These are phyloP conservation scores for Sitodiplosis mosellana DNA, from an alignment of 1,140 invertebrate species.

Conservation along the genomic window DNA sequence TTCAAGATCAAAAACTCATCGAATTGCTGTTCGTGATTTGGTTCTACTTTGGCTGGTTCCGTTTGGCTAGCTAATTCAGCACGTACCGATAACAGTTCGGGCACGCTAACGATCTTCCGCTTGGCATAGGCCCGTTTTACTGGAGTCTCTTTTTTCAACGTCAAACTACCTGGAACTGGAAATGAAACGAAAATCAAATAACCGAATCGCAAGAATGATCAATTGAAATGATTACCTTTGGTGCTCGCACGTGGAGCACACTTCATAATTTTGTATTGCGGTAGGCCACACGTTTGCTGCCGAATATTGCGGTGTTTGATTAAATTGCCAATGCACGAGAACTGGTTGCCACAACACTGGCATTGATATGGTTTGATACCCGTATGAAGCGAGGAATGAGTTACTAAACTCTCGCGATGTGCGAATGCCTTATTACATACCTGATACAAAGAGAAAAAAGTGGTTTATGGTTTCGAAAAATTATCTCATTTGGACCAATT, in stretches of 20 bases:
- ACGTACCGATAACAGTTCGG: not conserved
- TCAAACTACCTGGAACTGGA: not conserved
- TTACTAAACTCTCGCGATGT: slow-evolving; percentile 28
- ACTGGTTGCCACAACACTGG: slow-evolving; percentile 21
- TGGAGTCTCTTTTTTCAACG: not conserved
- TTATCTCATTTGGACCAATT: not conserved
- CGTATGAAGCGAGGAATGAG: slow-evolving; percentile 31
- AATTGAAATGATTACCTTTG: no score
- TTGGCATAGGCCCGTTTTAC: not conserved
- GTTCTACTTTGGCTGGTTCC: not conserved
- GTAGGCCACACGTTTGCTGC: slow-evolving; percentile 23
- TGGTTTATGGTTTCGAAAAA: not conserved
- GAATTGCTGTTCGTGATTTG: not conserved
- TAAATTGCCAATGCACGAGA: slow-evolving; percentile 26
- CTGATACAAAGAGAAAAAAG: slow-evolving; percentile 5
- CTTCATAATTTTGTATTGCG: slow-evolving; percentile 9
- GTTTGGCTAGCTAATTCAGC: not conserved
- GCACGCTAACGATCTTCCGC: not conserved
- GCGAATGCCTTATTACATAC: slow-evolving; percentile 33
- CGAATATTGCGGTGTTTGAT: slow-evolving; percentile 25
- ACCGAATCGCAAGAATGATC: no score
- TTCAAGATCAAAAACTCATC: not conserved
- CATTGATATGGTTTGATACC: slow-evolving; percentile 27
- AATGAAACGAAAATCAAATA: not conserved
- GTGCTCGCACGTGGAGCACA: no score